Conservation (phyloP, 2,113 vertebrate species). For the Nyctereutes procyonoides region DNA sequence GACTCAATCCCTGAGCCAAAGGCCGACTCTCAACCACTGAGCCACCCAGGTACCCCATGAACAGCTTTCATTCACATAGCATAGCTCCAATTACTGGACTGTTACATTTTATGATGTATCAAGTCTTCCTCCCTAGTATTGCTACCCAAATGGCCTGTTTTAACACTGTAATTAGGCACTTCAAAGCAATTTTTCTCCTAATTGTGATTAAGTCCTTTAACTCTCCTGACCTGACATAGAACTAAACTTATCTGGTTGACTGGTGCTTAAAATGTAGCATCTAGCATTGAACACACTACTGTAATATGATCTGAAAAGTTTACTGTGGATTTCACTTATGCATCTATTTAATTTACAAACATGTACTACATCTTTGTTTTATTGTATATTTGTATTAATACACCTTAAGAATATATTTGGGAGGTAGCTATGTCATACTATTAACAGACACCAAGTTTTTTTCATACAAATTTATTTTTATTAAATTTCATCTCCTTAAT, state of each 20-base stretch:
- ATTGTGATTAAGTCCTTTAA: background rate
- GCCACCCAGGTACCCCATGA: background rate
- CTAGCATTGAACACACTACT: background rate
- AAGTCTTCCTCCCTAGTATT: background rate
- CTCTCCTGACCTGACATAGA: background rate
- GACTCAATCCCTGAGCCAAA: no score
- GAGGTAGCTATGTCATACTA: background rate
- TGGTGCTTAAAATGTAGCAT: background rate
- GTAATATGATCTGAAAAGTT: background rate
- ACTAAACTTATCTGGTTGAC: background rate
- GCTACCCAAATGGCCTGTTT: background rate
- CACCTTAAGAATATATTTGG: background rate
- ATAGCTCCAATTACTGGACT: background rate
- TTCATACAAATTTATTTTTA: background rate
- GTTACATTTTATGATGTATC: background rate
- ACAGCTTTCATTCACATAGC: background rate
- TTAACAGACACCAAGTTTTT: background rate
- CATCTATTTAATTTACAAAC: background rate
- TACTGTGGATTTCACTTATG: background rate
- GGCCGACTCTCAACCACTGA: no score
- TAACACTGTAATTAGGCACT: background rate
- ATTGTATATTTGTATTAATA: background rate
- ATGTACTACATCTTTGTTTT: background rate
- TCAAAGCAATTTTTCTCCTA: background rate
- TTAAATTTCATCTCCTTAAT: conserved; percentile 34